phyloP scores from a whole-genome alignment of 1,140 invertebrate genomes.

The Eupristina koningsbergeri region DNA sequence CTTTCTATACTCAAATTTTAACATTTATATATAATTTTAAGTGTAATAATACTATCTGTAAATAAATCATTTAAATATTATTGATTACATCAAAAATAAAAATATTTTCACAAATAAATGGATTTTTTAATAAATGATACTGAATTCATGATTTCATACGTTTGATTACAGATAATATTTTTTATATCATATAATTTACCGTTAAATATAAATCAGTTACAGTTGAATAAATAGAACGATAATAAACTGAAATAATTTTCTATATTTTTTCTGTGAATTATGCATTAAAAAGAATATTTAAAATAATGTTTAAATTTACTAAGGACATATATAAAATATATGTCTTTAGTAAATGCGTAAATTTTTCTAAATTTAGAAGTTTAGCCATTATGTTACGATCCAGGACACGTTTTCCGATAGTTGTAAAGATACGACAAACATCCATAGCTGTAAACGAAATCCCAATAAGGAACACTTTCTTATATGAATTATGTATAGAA shows the following conservation, averaged over 20 bases:
- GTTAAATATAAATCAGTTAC: no score
- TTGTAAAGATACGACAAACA: slow-evolving; percentile 37
- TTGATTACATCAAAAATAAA: not conserved
- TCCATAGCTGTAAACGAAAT: slow-evolving; percentile 12
- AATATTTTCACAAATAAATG: not conserved
- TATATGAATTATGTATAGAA: slow-evolving; percentile 13
- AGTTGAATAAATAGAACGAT: no score
- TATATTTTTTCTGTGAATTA: no score
- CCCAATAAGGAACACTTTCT: not conserved
- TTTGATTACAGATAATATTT: no score
- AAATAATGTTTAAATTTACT: no score
- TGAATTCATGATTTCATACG: no score
- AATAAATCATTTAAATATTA: no score
- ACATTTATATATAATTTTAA: not conserved
- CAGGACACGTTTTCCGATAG: slow-evolving; percentile 44
- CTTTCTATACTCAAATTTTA: not conserved
- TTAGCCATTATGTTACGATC: slow-evolving; percentile 27
- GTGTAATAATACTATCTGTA: not conserved
- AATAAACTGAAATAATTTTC: no score
- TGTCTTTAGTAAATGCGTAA: not conserved
- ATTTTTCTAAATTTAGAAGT: slow-evolving; percentile 32
- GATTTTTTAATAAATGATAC: not conserved
- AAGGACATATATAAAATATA: no score
- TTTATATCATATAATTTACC: no score
- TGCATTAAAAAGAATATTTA: no score